Evolutionary conservation across 2,113 vertebrate genomes (phyloP), one percentile per base, ranked within the genome.

Genomic region (Gila orcuttii): DNA sequence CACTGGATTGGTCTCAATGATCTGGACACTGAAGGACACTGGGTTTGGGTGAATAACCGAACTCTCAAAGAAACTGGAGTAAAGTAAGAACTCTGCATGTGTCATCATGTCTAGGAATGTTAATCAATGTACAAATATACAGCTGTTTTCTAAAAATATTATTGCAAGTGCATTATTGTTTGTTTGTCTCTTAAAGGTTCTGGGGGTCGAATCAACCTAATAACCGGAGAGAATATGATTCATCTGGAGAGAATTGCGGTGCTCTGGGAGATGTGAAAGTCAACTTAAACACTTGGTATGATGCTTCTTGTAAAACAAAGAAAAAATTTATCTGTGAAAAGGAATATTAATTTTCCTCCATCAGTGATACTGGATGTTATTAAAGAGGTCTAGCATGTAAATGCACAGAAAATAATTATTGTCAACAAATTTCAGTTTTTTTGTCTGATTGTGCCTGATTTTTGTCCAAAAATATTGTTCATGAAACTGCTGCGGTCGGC

Each of bases 1-100:
- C 55, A 73, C 36, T 87, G 81, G 86, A 79, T 87, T 23, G 86
- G 82, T 55, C 74, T 87, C 2, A 62, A 23, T 79, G 86, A 87
- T 71, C 62, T 60, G 62, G 64, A 84, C 0, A 79, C 82, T 39
- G 82, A 84, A 31, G 86, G 82, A 17, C 82, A 1, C 23, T 87
- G 81, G 74, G 28, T 78, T 68, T 87, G 86, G 82, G 47, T 84
- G 36, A 77, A 87, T 6, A 57, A 69, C 33, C 25, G 21, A 42
- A 75, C 86, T 59, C 74, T 90, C 42, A 12, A 3, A 12, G 59
- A 80, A 6, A 89, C 86, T 0, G 42, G 55, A 64, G 17, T 57
- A 59, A 15, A 5, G 89, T 89, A 88, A 86, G 77, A 39, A 9
- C 7, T 74, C 33, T 57, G 6, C 59, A 10, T 15, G 13, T 50